phyloP scores from a whole-genome alignment of 2,888 invertebrate genomes.

The Cantharis nigra region DNA sequence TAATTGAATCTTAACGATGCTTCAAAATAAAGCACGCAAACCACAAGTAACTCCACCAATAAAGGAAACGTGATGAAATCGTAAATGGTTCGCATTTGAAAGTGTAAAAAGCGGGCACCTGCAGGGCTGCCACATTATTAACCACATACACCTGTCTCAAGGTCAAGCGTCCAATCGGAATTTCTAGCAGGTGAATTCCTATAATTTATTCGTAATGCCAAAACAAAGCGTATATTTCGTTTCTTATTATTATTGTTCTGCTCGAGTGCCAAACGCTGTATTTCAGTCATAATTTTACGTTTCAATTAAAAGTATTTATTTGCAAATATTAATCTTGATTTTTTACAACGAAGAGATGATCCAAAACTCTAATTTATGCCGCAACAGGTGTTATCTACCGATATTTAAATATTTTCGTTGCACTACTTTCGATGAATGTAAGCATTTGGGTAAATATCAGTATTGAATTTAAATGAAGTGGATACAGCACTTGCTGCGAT shows the following conservation, averaged over 20 bases:
- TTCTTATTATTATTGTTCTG: slow-evolving; percentile 6
- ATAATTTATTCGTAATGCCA: slow-evolving; percentile 38
- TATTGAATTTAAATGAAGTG: not conserved
- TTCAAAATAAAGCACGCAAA: slow-evolving; percentile 31
- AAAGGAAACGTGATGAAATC: slow-evolving; percentile 36
- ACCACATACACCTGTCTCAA: slow-evolving; percentile 43
- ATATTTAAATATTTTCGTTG: not conserved
- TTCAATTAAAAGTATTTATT: not conserved
- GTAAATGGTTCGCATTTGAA: slow-evolving; percentile 38
- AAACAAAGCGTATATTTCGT: slow-evolving; percentile 34
- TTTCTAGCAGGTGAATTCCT: slow-evolving; percentile 45
- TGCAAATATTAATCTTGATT: not conserved
- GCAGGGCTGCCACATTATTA: slow-evolving; percentile 38
- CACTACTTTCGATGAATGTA: not conserved
- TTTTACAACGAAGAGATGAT: not conserved
- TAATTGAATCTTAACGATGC: slow-evolving; percentile 33
- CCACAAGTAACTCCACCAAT: slow-evolving; percentile 30
- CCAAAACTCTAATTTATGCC: not conserved
- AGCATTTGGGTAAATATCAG: not conserved
- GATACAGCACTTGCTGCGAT: not conserved
- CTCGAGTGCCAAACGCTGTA: not conserved
- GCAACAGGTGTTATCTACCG: not conserved
- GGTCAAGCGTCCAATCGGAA: slow-evolving; percentile 45
- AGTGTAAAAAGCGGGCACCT: slow-evolving; percentile 41
- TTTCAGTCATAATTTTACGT: not conserved